phyloP scores from a whole-genome alignment of 2,888 invertebrate genomes.

The Leptopilina myrica region DNA sequence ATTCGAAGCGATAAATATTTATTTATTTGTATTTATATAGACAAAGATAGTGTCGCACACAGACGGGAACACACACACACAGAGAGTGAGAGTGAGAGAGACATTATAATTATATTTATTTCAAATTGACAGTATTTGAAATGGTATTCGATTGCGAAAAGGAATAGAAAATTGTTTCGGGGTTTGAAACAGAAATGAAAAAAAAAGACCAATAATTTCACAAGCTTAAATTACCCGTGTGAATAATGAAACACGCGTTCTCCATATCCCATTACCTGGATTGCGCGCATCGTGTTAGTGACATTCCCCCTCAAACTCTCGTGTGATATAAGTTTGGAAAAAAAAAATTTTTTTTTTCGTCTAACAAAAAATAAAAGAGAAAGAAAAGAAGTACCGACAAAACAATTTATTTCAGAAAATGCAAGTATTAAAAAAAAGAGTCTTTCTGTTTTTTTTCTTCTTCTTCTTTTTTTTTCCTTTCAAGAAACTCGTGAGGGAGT shows the following conservation, averaged over 20 bases:
- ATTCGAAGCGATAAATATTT: neutral
- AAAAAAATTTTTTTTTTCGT: neutral
- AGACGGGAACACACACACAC: too few species aligned
- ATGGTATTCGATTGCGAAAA: neutral
- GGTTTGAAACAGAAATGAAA: neutral
- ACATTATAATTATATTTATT: neutral
- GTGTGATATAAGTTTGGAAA: neutral
- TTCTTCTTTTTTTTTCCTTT: neutral
- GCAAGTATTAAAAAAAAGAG: neutral
- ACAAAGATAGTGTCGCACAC: too few species aligned
- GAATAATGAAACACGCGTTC: constrained; percentile 18
- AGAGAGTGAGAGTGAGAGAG: too few species aligned
- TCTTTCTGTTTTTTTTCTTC: neutral
- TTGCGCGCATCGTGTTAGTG: neutral
- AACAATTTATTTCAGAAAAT: constrained; percentile 1
- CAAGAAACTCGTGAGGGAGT: neutral
- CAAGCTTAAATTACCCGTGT: neutral
- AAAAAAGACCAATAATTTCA: neutral
- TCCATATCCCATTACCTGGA: constrained; percentile 20
- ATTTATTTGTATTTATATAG: neutral
- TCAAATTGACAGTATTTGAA: neutral
- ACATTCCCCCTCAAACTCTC: neutral
- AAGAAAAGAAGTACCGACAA: neutral
- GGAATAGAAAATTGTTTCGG: neutral
- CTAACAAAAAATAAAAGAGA: neutral